Percentiles rank a stretch among this genome's conserved stretches.
Conservation (phyloP, 2,888 invertebrate genomes). For the Caenorhabditis auriculariae region DNA sequence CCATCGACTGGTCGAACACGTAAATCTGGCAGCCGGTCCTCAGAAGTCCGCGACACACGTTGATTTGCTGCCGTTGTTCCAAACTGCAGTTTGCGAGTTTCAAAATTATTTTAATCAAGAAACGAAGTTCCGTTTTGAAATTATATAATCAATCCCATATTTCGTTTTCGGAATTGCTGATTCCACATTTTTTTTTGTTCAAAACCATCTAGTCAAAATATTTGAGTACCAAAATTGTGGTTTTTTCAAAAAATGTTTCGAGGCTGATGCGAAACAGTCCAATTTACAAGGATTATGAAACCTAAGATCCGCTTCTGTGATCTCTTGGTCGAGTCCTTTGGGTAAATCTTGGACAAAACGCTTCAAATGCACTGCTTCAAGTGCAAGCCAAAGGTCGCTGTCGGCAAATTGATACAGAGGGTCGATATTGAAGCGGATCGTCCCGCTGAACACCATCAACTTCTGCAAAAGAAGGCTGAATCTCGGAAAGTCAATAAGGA, state of each 20-base stretch:
- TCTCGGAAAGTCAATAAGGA: not conserved
- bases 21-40: conserved; percentile 64
- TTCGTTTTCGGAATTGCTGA: no score
- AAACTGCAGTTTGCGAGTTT: conserved; percentile 59
- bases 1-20: conserved; percentile 71
- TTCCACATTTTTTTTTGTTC: no score
- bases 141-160: no score
- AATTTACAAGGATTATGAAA: conserved; percentile 49
- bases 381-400: conserved; percentile 81
- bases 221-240: not conserved
- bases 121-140: conserved; percentile 7
- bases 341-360: conserved; percentile 76
- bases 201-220: no score
- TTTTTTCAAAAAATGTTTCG: not conserved
- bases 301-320: conserved; percentile 88
- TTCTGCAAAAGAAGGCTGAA: conserved; percentile 67
- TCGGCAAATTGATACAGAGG: conserved; percentile 81
- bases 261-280: not conserved
- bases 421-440: conserved; percentile 86
- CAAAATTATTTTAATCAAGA: conserved; percentile 1
- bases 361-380: conserved; percentile 87
- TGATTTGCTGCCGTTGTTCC: conserved; percentile 68
- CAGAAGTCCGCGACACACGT: conserved; percentile 66
- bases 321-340: conserved; percentile 79
- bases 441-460: conserved; percentile 68